Base-by-base conservation (phyloP, 2,113 vertebrate genomes). In the Forbesichthys agassizii region DNA sequence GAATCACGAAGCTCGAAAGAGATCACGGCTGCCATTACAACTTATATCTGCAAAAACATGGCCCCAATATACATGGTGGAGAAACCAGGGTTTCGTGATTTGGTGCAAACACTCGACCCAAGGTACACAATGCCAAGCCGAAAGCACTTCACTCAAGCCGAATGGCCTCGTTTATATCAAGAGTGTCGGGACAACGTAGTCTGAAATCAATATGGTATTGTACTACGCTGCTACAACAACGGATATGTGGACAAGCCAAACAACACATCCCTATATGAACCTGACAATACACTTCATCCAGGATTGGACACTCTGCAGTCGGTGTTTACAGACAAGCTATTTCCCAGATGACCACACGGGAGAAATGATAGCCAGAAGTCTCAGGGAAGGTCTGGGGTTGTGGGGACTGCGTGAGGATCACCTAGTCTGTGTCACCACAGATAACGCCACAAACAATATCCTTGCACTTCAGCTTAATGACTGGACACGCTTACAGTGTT, bases 141-240 rank as follows among this genome's bases (percentile, higher is more conserved):
- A 67, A 11, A 27, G 18, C 13, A 54, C 1, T 20, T 20, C 1
- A 1, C 9, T 2, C 9, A 67, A 42, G 33, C 56, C 16, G 65
- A 51, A 49, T 66, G 57, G 65, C 53, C 65, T 33, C 33, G 33
- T 33, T 57, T 67, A 56, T 56, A 67, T 67, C 0, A 36, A 3
- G 51, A 67, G 13, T 57, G 65, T n/a, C 3, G 51, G 52, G 51
- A 4, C 51, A 67, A 67, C 56, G 33, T 67, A 14, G 52, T 33
- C 7, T 16, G 64, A 66, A 54, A 33, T 54, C 13, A 1, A 27
- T 18, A 53, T 33, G 3, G 33, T 33, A 5, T 3, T 14, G 12
- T 66, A 54, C 20, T 66, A 66, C 16, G 16, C 16, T 13, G 48
- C 64, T 66, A 36, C 64, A 54, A 66, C 64, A 66, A 66, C 64